These are phyloP conservation scores for Aleiodes leptofemur DNA, from an alignment of 2,888 invertebrate genomes.

Conservation along the genomic window DNA sequence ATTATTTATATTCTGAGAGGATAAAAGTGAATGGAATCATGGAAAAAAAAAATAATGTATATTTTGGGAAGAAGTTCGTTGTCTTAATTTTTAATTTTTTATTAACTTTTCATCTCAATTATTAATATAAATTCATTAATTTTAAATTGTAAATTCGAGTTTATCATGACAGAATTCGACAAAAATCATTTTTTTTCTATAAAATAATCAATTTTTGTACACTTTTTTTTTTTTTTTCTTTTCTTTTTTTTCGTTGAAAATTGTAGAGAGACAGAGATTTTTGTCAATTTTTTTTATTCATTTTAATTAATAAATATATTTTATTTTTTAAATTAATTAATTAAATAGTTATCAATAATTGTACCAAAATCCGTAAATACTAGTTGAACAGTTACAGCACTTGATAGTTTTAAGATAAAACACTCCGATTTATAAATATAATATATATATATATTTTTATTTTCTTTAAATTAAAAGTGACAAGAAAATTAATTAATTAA, in stretches of 20 bases:
- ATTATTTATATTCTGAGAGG: conserved; percentile 7
- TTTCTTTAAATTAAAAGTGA: neutral
- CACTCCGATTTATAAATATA: conserved; percentile 11
- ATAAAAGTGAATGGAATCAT: neutral
- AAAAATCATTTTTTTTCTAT: neutral
- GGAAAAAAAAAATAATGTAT: neutral
- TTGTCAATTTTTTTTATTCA: neutral
- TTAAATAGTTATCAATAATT: conserved; percentile 8
- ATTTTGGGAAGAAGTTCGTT: neutral
- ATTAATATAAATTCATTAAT: neutral
- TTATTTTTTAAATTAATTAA: conserved; percentile 13
- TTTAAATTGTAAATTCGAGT: neutral
- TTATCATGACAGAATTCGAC: neutral
- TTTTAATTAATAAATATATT: conserved; percentile 15
- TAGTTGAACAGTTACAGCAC: conserved; percentile 4
- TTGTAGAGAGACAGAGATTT: no score
- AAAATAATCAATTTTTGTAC: neutral
- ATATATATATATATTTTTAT: no score
- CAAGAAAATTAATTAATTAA: no score
- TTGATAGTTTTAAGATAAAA: conserved; percentile 1
- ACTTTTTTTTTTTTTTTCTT: no score
- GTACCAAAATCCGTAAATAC: conserved; percentile 31
- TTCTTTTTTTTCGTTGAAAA: no score
- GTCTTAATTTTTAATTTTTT: conserved; percentile 8
- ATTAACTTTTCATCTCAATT: neutral